Evolutionary conservation across 2,113 vertebrate genomes (phyloP).

Genomic region (Columba livia): DNA sequence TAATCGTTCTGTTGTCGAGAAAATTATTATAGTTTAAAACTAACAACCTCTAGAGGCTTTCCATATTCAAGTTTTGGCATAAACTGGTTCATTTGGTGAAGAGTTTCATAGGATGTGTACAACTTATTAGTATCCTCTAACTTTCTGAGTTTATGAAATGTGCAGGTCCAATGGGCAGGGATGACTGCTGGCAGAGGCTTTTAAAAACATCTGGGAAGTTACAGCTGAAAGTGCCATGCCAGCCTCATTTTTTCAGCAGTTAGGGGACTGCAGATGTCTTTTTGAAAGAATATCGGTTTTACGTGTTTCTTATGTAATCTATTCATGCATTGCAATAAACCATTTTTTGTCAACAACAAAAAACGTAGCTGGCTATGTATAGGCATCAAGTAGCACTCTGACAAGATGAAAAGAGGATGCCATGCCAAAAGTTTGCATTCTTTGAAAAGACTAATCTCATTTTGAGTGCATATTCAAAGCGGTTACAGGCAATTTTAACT

Average conservation of each 20-base stretch:
- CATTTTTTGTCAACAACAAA: not conserved
- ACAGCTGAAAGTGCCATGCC: conserved; percentile 14
- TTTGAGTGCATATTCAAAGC: not conserved
- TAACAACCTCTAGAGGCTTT: not conserved
- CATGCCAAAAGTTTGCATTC: not conserved
- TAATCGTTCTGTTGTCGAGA: not conserved
- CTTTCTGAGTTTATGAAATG: not conserved
- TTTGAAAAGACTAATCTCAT: conserved; percentile 6
- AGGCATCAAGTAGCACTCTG: not conserved
- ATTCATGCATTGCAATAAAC: not conserved
- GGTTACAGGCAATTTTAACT: not conserved
- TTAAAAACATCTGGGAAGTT: conserved; percentile 49
- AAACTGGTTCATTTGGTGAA: not conserved
- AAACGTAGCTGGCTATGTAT: not conserved
- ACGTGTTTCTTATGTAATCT: not conserved
- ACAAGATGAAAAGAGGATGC: not conserved
- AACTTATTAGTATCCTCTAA: not conserved
- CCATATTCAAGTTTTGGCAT: not conserved
- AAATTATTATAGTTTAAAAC: not conserved
- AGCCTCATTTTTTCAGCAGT: not conserved
- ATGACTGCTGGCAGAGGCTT: not conserved
- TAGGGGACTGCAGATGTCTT: not conserved
- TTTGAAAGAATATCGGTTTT: conserved; percentile 37
- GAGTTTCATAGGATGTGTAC: not conserved
- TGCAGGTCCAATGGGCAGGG: not conserved